Conservation (phyloP, 2,797 vertebrate genomes). For the Enoplosus armatus region DNA sequence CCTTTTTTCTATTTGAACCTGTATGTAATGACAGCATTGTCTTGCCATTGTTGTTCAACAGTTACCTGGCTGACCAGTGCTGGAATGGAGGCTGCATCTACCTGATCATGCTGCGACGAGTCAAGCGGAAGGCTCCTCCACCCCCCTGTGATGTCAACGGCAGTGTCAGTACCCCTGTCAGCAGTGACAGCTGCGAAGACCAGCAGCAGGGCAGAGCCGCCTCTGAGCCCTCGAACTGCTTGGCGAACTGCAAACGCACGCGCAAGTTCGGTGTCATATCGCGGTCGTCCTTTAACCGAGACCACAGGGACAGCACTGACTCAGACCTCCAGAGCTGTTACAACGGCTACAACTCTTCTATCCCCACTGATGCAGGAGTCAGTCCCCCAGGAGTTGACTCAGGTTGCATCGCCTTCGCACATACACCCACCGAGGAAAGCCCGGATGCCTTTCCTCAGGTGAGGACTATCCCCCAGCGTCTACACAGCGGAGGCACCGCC, state of each 20-base stretch:
- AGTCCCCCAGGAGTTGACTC: slow-evolving; percentile 63
- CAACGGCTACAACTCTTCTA: slow-evolving; percentile 38
- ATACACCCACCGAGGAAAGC: slow-evolving; percentile 42
- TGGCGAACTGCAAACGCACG: slow-evolving; percentile 88
- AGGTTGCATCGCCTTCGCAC: slow-evolving; percentile 27
- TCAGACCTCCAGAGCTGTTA: slow-evolving; percentile 82
- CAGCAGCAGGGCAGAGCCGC: slow-evolving; percentile 76
- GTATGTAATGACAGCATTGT: background rate
- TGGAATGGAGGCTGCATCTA: slow-evolving; percentile 97
- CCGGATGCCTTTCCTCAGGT: slow-evolving; percentile 12
- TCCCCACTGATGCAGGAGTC: slow-evolving; percentile 78
- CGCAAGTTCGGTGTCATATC: slow-evolving; percentile 95
- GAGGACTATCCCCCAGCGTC: slow-evolving; percentile 31
- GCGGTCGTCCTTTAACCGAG: slow-evolving; percentile 82
- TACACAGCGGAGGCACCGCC: slow-evolving; percentile 62
- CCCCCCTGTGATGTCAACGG: slow-evolving; percentile 86
- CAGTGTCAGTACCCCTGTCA: slow-evolving; percentile 69
- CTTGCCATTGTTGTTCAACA: slow-evolving; percentile 64
- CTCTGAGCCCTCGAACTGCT: slow-evolving; percentile 75
- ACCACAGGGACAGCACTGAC: slow-evolving; percentile 79
- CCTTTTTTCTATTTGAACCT: background rate
- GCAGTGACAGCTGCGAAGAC: slow-evolving; percentile 46
- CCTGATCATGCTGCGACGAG: slow-evolving; percentile 96
- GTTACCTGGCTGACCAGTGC: slow-evolving; percentile 98
- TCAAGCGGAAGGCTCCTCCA: slow-evolving; percentile 94